Base-by-base conservation (phyloP, 1,140 invertebrate species). In the Sarcophaga bullata region DNA sequence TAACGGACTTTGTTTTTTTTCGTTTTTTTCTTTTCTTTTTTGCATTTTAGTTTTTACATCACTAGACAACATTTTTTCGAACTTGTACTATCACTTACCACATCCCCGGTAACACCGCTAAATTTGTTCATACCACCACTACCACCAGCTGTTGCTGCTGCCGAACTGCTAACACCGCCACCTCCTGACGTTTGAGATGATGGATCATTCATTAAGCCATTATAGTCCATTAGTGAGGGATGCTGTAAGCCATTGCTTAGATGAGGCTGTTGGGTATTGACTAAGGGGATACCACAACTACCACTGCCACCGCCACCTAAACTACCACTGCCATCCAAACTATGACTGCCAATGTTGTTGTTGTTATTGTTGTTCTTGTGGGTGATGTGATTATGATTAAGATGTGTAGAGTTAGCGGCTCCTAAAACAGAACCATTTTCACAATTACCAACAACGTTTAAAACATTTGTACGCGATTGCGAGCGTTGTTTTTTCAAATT, bases 401-500 rank as follows among this genome's bases (percentile, higher is more conserved):
- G 87, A 13, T 46, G 73, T 81, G 80, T 81, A 48, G 80, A 49
- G 15, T 58, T 86, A 54, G 86, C 85, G 86, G 87, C 88, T 87
- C 87, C 86, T 88, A 88, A 85, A 52, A 90, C 86, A 82, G 89
- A 89, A 87, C 88, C 89, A 88, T 90, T 90, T 84, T 90, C 85
- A 85, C 83, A 54, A 84, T 85, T 78, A 78, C 62, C 13, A 81
- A 83, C 87, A 86, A 54, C 87, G 86, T 87, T 86, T 88, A 84
- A 84, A 87, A 86, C 85, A 86, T 93, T 93, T 82, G 94, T 94
- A 84, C 96, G 92, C 86, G 94, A 96, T 84, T 96, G 94, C 11
- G 96, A 93, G 83, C 96, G 92, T 88, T 97, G 96, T 87, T 97
- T 97, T 91, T 98, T 98, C 87, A 98, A 91, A 90, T 98, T 96